phyloP scores from a whole-genome alignment of 2,113 vertebrate species.

The Menura novaehollandiae region DNA sequence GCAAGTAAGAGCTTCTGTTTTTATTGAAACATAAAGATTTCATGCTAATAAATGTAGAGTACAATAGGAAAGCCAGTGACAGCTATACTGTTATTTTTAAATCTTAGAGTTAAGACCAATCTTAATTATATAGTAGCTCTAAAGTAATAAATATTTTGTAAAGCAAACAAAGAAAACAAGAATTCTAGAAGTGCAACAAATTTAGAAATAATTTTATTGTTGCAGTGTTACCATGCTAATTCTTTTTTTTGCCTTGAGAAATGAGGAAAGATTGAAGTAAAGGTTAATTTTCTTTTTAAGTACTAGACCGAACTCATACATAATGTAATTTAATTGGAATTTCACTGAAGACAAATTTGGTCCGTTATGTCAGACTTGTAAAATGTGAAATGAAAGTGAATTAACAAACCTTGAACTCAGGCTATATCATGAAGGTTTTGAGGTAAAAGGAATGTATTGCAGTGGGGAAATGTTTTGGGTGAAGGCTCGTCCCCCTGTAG shows the following conservation, averaged over 20 bases:
- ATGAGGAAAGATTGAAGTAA: neutral
- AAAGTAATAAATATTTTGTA: neutral
- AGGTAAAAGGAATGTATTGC: neutral
- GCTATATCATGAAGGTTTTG: neutral
- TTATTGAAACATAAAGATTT: neutral
- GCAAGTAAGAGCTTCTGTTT: neutral
- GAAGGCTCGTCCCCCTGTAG: neutral
- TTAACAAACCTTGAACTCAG: neutral
- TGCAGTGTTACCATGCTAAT: neutral
- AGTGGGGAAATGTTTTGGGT: neutral
- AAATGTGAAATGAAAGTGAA: conserved; percentile 20
- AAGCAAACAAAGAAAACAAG: neutral
- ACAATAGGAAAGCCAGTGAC: neutral
- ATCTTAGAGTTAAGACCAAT: neutral
- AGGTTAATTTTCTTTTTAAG: conserved; percentile 52
- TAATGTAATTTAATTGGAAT: conserved; percentile 43
- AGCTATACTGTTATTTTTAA: neutral
- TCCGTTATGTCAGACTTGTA: conserved; percentile 19
- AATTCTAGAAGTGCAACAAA: neutral
- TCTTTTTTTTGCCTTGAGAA: neutral
- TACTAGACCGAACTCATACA: neutral
- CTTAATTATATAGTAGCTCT: neutral
- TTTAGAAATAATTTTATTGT: neutral
- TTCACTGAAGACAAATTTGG: conserved; percentile 27
- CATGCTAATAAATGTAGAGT: neutral